Evolutionary conservation across 1,140 invertebrate species (phyloP), one percentile per base, ranked within the genome.

Genomic region (Conus betulinus): DNA sequence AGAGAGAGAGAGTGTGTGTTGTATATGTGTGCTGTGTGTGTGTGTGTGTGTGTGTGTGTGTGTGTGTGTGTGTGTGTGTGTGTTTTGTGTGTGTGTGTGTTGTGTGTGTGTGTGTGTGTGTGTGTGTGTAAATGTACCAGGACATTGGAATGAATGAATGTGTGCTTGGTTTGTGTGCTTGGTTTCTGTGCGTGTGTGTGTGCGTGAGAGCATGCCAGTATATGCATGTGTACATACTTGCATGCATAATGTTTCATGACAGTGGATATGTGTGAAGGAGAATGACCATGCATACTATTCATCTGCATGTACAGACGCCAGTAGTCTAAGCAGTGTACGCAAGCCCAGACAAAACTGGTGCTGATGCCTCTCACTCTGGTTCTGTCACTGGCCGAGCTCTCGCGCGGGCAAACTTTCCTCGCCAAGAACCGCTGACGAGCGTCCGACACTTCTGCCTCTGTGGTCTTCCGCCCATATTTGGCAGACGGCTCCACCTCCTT

Each of bases 401-500:
- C 67, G 88, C 91, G 39, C 51, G 79, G 67, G 86, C 89, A 60
- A 89, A 89, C 90, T 89, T 94, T 93, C 74, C 89, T 90, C 83
- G 86, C 84, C 84, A 93, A 78, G 87, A 91, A 93, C 84, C 91
- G 87, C 71, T 90, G 89, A 71, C 85, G 89, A 7, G 91, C 92
- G 52, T 89, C 92, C 71, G 86, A 88, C 23, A 90, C 85, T 57
- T 88, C 87, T 25, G 83, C 76, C n/a, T 57, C 71, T 63, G 91
- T 92, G n/a, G 89, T 92, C 13, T 90, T 88, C 23, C 88, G 87
- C 25, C 89, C 91, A 88, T 92, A 92, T 85, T 92, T 93, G 60
- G 52, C 76, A 67, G 81, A 88, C 51, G 15, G 52, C 60, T 89
- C 88, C 39, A 81, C 87, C 52, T 63, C 60, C 27, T 52, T 60